Percentiles rank a stretch among this genome's conserved stretches.
These are phyloP conservation scores for Taxidea taxus DNA, from an alignment of 2,113 vertebrate species.

Conservation along the genomic window DNA sequence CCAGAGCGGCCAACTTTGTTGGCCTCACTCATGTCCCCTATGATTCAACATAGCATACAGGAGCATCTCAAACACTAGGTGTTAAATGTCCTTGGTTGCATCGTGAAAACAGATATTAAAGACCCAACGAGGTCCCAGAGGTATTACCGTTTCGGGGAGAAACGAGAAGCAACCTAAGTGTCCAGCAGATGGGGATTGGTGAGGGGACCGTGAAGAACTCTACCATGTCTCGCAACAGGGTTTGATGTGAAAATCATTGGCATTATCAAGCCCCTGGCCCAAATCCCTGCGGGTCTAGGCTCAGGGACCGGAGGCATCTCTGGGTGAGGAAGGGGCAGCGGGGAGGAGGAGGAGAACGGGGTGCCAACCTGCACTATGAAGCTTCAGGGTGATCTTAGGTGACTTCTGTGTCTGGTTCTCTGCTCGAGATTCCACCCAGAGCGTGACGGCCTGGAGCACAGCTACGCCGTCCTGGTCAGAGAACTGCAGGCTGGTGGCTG, in stretches of 20 bases:
- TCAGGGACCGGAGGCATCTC: not conserved
- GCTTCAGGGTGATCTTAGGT: slow-evolving; percentile 31
- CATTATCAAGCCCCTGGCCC: not conserved
- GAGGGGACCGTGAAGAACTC: not conserved
- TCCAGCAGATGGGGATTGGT: not conserved
- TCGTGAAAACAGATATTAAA: not conserved
- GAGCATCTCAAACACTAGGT: not conserved
- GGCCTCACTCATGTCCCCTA: not conserved
- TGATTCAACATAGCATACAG: not conserved
- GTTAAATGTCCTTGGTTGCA: no score
- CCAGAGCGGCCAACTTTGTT: accelerated
- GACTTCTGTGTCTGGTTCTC: not conserved
- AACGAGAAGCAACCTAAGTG: not conserved
- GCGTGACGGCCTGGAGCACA: not conserved
- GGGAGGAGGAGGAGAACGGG: accelerated
- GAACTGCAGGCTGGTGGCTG: not conserved
- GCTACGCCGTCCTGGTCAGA: not conserved
- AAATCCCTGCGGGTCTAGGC: not conserved
- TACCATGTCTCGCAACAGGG: not conserved
- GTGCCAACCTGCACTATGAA: slow-evolving; percentile 71
- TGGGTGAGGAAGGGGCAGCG: accelerated
- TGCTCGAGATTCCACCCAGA: slow-evolving; percentile 77
- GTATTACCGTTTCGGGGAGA: no score
- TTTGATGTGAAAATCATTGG: no score
- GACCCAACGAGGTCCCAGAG: not conserved